Evolutionary conservation across 2,888 invertebrate genomes (phyloP).

Genomic region (Syrphus vitripennis): DNA sequence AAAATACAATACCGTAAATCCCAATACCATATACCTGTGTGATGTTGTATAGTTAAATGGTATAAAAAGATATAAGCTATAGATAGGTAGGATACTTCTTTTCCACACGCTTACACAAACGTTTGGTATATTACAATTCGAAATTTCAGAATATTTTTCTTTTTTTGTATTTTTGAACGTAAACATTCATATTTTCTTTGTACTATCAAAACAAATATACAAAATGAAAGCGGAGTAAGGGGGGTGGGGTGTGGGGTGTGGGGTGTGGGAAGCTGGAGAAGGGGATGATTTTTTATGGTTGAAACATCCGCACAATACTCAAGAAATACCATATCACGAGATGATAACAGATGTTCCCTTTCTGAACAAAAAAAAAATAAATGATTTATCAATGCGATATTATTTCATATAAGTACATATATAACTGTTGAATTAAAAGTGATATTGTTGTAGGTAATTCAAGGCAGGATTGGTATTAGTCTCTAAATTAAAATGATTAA

Average conservation of each 20-base stretch:
- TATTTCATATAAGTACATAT: too few relatives aligned
- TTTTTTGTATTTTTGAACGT: background rate
- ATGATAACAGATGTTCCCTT: conserved; percentile 58
- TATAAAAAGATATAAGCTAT: background rate
- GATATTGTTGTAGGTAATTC: conserved; percentile 10
- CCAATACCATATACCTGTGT: background rate
- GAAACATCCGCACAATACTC: conserved; percentile 29
- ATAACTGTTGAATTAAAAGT: conserved; percentile 65
- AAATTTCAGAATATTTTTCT: conserved; percentile 31
- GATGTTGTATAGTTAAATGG: too few relatives aligned
- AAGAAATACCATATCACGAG: conserved; percentile 39
- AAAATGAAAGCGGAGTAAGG: background rate
- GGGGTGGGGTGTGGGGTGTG: background rate
- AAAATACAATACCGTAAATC: conserved; percentile 23
- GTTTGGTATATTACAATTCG: background rate
- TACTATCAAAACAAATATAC: background rate
- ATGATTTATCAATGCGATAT: conserved; percentile 67
- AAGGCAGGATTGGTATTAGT: background rate
- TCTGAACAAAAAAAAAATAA: conserved; percentile 28
- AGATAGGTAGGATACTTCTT: background rate
- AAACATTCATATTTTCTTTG: conserved; percentile 22
- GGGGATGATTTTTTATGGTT: background rate
- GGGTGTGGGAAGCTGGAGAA: background rate
- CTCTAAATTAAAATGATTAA: background rate
- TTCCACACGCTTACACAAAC: background rate